Percentiles rank a stretch among this genome's conserved stretches.
phyloP scores from a whole-genome alignment of 2,797 vertebrate species.

The Champsocephalus gunnari region DNA sequence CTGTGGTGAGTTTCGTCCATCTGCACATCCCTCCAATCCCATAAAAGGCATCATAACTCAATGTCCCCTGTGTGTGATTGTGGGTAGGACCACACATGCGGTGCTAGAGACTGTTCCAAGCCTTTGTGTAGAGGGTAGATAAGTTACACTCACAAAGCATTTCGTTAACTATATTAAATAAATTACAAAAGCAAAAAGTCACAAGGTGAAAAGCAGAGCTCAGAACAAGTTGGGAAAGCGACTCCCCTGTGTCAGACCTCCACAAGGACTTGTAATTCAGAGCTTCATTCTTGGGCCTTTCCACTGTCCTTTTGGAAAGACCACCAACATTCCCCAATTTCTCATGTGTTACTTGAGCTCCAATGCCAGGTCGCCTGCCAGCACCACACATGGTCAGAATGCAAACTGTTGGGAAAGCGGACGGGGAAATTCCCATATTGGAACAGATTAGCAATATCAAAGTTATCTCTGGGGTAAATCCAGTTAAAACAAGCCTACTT shows the following conservation, averaged over 20 bases:
- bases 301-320: conserved; percentile 32
- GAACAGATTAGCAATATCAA: conserved; percentile 60
- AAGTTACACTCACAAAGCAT: conserved; percentile 15
- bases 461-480: conserved; percentile 57
- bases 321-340: conserved; percentile 46
- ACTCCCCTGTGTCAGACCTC: conserved; percentile 4
- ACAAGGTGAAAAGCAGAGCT: conserved; percentile 1
- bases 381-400: conserved; percentile 47
- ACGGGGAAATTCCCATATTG: conserved; percentile 64
- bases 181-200: conserved; percentile 35
- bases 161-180: conserved; percentile 9
- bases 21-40: conserved; percentile 29
- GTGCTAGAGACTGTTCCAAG: conserved; percentile 29
- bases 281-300: conserved; percentile 15
- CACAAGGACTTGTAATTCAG: conserved; percentile 36
- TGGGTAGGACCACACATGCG: conserved; percentile 17
- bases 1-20: conserved; percentile 25
- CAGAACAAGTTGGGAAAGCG: conserved; percentile 22
- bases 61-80: conserved; percentile 23
- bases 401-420: conserved; percentile 61
- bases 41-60: conserved; percentile 59
- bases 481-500: conserved; percentile 40
- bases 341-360: conserved; percentile 22
- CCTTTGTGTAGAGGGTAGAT: conserved; percentile 5
- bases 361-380: conserved; percentile 37